Percentiles rank a stretch among this genome's conserved stretches.
phyloP scores from a whole-genome alignment of 2,888 invertebrate genomes.

The Galerucella calmariensis region DNA sequence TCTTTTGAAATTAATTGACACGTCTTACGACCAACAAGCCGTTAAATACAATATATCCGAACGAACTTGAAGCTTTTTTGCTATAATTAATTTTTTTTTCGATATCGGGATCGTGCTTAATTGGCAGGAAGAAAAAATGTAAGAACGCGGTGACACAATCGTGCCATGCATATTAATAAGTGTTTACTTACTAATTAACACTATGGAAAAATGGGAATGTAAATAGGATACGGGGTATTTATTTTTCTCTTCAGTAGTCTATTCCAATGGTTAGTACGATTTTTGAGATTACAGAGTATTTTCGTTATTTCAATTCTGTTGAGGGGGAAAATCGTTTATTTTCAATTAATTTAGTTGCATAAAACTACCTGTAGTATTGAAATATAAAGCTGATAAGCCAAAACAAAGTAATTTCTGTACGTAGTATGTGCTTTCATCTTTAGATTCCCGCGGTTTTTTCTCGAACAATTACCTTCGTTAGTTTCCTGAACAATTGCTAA shows the following conservation, averaged over 20 bases:
- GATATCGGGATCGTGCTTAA: constrained; percentile 6
- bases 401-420: background rate
- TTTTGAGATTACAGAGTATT: too few species aligned
- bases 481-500: constrained; percentile 14
- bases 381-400: background rate
- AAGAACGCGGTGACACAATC: constrained; percentile 7
- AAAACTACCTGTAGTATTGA: background rate
- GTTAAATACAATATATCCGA: background rate
- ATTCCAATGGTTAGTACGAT: background rate
- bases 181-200: constrained; percentile 4
- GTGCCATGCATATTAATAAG: constrained; percentile 14
- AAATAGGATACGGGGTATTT: background rate
- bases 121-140: constrained; percentile 1
- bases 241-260: background rate
- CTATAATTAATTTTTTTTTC: background rate
- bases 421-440: background rate
- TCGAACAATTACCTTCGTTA: constrained; percentile 18
- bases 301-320: too few species aligned
- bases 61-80: background rate
- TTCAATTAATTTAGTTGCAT: too few species aligned
- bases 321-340: too few species aligned
- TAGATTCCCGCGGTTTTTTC: constrained; percentile 13
- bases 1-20: background rate
- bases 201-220: background rate
- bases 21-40: background rate